phyloP scores from a whole-genome alignment of 1,140 invertebrate species.

The Trichomalopsis sarcophagae region DNA sequence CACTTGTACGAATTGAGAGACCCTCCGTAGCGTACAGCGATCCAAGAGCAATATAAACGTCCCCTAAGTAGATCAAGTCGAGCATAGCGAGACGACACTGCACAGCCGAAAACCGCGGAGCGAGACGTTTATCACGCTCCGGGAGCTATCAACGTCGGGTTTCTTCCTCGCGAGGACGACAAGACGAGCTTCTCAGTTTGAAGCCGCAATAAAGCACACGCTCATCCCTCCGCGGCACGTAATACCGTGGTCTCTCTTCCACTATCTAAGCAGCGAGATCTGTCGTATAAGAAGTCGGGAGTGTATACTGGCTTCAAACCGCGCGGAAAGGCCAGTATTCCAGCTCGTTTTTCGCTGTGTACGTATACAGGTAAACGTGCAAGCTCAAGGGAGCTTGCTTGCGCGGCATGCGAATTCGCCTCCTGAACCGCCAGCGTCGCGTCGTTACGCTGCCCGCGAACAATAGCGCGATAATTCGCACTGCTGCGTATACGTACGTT shows the following conservation, averaged over 20 bases:
- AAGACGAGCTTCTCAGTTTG: background rate
- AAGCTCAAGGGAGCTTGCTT: background rate
- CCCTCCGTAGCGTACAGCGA: too few relatives aligned
- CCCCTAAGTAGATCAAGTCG: background rate
- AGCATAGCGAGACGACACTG: background rate
- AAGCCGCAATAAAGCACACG: background rate
- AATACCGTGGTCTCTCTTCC: background rate
- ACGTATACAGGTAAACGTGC: background rate
- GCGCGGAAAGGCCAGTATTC: background rate
- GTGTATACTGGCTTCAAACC: background rate
- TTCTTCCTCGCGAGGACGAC: background rate
- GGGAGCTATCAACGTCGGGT: too few relatives aligned
- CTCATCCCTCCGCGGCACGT: background rate
- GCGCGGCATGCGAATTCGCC: background rate
- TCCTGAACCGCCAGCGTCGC: conserved; percentile 48
- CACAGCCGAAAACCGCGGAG: background rate
- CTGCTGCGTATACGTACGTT: conserved; percentile 45
- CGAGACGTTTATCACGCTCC: background rate
- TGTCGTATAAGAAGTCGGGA: background rate
- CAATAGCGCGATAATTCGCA: conserved; percentile 69
- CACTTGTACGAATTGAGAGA: too few relatives aligned
- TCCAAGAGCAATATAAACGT: background rate
- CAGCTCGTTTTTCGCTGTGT: background rate
- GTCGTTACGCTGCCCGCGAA: conserved; percentile 59
- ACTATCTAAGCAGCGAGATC: background rate